Evolutionary conservation across 2,113 vertebrate species (phyloP).

Genomic region (Hippolais icterina): DNA sequence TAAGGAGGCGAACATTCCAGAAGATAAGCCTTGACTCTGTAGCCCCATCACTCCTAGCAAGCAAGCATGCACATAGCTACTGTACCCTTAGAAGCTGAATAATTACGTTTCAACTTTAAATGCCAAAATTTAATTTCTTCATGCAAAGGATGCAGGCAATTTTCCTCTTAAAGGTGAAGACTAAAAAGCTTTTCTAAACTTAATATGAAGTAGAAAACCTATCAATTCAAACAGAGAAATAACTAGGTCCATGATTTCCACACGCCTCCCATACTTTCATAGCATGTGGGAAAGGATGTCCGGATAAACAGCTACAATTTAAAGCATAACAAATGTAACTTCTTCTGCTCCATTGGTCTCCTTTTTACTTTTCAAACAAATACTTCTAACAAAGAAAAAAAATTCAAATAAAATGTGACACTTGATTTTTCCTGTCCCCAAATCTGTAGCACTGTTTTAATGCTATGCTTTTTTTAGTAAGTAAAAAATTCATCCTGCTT

Average conservation of each 20-base stretch:
- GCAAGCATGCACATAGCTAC: neutral
- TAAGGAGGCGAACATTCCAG: neutral
- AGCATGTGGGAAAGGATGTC: neutral
- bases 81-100: neutral
- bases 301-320: neutral
- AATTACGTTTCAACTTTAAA: neutral
- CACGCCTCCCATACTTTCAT: neutral
- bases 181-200: neutral
- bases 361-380: neutral
- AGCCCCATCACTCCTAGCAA: neutral
- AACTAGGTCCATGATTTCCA: neutral
- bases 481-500: neutral
- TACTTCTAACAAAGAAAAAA: neutral
- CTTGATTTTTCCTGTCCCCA: neutral
- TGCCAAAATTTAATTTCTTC: neutral
- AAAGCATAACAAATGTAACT: neutral
- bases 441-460: neutral
- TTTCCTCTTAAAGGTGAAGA: neutral
- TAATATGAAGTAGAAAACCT: neutral
- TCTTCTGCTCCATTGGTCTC: neutral
- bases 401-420: neutral
- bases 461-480: neutral
- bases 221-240: neutral
- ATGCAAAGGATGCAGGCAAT: neutral
- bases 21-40: neutral